Percentiles rank a stretch among this genome's conserved stretches.
phyloP scores from a whole-genome alignment of 2,113 vertebrate genomes.

The Todiramphus saurophagus region DNA sequence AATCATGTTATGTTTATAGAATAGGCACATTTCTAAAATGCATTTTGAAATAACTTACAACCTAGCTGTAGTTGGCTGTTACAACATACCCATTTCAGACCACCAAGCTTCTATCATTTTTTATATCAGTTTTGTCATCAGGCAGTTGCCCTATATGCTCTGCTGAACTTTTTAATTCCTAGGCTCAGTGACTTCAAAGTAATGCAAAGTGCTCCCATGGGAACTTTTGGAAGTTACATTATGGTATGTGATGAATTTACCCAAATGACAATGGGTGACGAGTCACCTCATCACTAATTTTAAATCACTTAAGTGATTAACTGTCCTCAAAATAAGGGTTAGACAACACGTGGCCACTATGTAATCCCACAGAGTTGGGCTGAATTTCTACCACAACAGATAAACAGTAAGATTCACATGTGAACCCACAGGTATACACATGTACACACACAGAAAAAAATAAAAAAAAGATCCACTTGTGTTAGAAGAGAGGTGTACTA shows the following conservation, averaged over 20 bases:
- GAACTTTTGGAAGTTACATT: background rate
- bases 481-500: background rate
- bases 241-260: rapidly evolving
- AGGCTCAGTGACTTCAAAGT: background rate
- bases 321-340: background rate
- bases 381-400: background rate
- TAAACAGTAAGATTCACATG: rapidly evolving
- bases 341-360: rapidly evolving
- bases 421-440: no score
- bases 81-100: background rate
- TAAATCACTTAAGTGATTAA: no score
- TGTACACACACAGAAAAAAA: background rate
- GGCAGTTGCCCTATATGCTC: background rate
- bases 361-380: background rate
- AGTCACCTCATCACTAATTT: background rate
- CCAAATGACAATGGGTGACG: background rate
- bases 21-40: rapidly evolving
- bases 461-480: background rate
- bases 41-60: background rate
- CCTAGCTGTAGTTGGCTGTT: background rate
- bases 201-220: background rate
- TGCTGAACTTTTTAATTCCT: background rate
- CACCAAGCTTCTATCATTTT: background rate
- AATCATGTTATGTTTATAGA: background rate
- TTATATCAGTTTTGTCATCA: background rate